Base-by-base conservation (phyloP, 2,888 invertebrate genomes). In the Himalopsyche kuldschensis region DNA sequence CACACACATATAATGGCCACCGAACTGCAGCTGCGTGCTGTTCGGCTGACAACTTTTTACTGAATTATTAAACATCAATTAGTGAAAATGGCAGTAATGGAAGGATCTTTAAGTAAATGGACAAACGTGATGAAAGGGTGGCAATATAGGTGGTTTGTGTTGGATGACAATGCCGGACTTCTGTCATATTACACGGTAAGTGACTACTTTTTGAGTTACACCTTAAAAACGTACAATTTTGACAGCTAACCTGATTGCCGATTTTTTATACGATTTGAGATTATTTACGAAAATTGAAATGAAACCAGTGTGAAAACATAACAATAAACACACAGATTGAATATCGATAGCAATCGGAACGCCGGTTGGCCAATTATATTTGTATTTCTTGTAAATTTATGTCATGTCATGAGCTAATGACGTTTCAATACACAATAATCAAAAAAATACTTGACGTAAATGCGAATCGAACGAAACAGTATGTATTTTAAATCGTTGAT, bases 91-190 rank as follows among this genome's bases (percentile, higher is more conserved):
- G 90, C 91, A 88, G 90, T 94, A 91, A 97, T 97, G 96, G 98
- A 98, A 92, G 98, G 98, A 88, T 96, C 97, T 85, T 91, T 98
- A 86, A 97, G 97, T 92, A 98, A 98, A 93, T 98, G 98, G 98
- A 98, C 98, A 87, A 98, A 98, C 93, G 97, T 98, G 89, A 97
- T 98, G 94, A 97, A 97, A 90, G 99, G 99, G 87, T 99, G 99
- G 99, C 99, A 99, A 91, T 99, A 98, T 92, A 94, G 99, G 87
- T 99, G 99, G 98, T 99, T 99, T 92, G 99, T 99, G 88, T 92
- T 99, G 88, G 99, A 99, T 91, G 98, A 98, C 90, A 97, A 97
- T 91, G 97, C 97, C 87, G 99, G 98, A 80, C 93, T 99, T 85
- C 93, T 99, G 84, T 97, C 98, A 8, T 99, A 99, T 91, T 99